Evolutionary conservation across 2,797 vertebrate species (phyloP), one percentile per base, ranked within the genome.

Genomic region (Eremophila alpestris): DNA sequence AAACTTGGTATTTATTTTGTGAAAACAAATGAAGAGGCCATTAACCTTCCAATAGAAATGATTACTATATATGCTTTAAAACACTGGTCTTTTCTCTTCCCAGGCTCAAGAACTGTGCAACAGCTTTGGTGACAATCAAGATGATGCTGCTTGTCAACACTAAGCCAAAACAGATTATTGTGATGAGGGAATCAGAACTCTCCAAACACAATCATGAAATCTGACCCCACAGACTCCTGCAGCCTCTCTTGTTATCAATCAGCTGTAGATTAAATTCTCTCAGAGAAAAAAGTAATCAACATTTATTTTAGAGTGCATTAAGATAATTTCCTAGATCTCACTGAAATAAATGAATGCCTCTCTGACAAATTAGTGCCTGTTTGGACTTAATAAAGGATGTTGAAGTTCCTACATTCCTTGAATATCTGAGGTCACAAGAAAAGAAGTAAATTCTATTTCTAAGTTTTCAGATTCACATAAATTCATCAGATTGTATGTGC

Each of bases 11-110:
- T 95, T 94, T 92, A 55, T 89, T 95, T 80, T 91, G 64, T 64
- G 68, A 75, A 88, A 95, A 95, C 30, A 89, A 97, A 95, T 94
- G 81, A 95, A 78, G 46, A 93, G 89, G 68, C 74, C 60, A 83
- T 83, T 95, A 93, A 94, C 84, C 87, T 89, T 79, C 46, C 32
- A 58, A 89, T 9, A 93, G 64, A 70, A 85, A 64, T 85, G 5
- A 92, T 94, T 92, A 65, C 56, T 24, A 16, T 69, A 48, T 76
- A 65, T 19, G 18, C 52, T 95, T 90, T 91, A 68, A 94, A 91
- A 89, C 63, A 65, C 36, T 20, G 45, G 3, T 64, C 29, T 69
- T 69, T 88, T 60, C 9, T 81, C 29, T 93, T 94, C 92, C 60
- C 82, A 87, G 82, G 65, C 82, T 91, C 80, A 43, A 75, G 89